These are phyloP conservation scores for Mus spretus DNA, from an alignment of 2,797 vertebrate species.

Conservation along the genomic window DNA sequence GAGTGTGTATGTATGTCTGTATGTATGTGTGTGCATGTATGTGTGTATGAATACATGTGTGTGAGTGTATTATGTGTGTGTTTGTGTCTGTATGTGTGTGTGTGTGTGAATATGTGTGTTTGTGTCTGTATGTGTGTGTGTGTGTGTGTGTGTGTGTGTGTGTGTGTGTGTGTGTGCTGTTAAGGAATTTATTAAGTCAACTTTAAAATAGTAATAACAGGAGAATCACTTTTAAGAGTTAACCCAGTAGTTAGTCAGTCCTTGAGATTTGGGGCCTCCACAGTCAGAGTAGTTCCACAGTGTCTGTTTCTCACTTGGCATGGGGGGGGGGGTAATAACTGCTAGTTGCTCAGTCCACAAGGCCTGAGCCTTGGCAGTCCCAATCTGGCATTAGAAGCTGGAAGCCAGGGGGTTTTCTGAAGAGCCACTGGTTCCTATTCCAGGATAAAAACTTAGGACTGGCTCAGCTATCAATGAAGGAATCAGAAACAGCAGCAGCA, in stretches of 20 bases:
- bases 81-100: neutral
- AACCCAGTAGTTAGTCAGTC: neutral
- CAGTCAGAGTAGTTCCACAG: no score
- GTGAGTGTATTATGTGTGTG: no score
- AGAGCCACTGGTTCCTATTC: neutral
- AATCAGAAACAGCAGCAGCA: neutral
- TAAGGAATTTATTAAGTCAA: neutral
- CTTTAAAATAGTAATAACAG: neutral
- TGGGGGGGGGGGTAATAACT: neutral
- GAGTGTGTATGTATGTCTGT: neutral
- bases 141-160: neutral
- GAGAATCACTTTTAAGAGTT: neutral
- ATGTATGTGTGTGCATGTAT: no score
- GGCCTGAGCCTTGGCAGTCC: neutral
- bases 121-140: neutral
- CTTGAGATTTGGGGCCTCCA: neutral
- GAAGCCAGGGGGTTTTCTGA: neutral
- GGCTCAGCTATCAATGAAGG: neutral
- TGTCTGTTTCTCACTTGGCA: neutral
- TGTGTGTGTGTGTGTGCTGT: no score
- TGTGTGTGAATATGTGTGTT: neutral
- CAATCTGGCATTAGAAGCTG: neutral
- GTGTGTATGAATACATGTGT: neutral
- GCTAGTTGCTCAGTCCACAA: neutral
- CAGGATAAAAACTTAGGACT: neutral